Evolutionary conservation across 1,140 invertebrate species (phyloP).

Genomic region (Apis florea): DNA sequence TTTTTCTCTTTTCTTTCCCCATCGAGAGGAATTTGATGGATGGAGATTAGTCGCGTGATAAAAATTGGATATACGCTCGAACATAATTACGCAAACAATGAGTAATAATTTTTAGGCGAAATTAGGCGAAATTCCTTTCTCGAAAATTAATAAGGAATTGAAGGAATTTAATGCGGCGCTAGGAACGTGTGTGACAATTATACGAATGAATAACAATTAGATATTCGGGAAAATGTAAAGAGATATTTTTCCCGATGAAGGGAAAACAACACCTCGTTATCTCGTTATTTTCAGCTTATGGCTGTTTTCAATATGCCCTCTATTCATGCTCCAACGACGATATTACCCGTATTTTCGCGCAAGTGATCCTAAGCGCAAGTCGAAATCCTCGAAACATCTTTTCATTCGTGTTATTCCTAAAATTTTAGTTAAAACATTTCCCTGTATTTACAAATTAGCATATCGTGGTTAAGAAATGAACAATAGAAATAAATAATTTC

Average conservation of each 20-base stretch:
- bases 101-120: no score
- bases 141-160: no score
- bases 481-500: no score
- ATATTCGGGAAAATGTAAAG: no score
- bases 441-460: background rate
- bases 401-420: background rate
- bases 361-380: background rate
- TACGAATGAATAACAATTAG: no score
- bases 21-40: no score
- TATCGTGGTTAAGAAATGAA: no score
- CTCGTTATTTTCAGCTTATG: constrained; percentile 73
- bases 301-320: constrained; percentile 42
- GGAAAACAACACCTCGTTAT: constrained; percentile 57
- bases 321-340: constrained; percentile 9
- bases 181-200: no score
- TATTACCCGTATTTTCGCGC: background rate
- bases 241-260: background rate
- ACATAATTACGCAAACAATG: no score
- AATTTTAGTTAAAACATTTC: background rate
- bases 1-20: background rate
- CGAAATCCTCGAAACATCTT: background rate
- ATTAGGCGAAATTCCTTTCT: background rate
- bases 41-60: no score
- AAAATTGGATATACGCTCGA: no score
- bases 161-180: background rate